Evolutionary conservation across 2,797 vertebrate species (phyloP).

Genomic region (Hippoglossus hippoglossus): DNA sequence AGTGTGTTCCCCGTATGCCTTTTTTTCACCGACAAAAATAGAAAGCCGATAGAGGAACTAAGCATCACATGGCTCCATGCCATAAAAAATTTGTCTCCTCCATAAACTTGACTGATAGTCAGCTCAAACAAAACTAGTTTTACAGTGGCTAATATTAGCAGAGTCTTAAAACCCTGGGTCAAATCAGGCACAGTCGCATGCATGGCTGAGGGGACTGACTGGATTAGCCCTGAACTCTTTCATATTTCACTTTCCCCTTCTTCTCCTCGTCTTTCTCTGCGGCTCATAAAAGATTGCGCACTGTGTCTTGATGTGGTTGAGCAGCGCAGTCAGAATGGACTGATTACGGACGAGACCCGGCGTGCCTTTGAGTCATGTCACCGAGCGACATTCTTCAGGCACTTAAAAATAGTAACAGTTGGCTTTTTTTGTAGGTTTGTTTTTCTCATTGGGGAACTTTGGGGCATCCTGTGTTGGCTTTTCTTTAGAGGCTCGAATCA

Average conservation of each 20-base stretch:
- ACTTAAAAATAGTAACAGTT: slow-evolving; percentile 88
- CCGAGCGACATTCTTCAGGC: slow-evolving; percentile 81
- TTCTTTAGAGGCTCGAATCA: slow-evolving; percentile 79
- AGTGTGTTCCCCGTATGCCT: too few species aligned
- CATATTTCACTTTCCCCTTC: slow-evolving; percentile 71
- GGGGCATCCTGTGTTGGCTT: slow-evolving; percentile 81
- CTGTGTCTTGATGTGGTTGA: slow-evolving; percentile 84
- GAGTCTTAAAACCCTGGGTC: slow-evolving; percentile 37
- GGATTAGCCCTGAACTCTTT: slow-evolving; percentile 73
- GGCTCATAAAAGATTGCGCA: slow-evolving; percentile 79
- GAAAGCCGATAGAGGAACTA: slow-evolving; percentile 20
- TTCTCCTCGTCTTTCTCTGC: slow-evolving; percentile 61
- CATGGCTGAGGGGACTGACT: slow-evolving; percentile 51
- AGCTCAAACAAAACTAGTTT: slow-evolving; percentile 48
- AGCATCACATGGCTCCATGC: slow-evolving; percentile 25
- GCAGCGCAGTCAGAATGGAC: slow-evolving; percentile 84
- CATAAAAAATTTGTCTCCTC: slow-evolving; percentile 41
- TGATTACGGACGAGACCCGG: slow-evolving; percentile 83
- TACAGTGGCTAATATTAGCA: slow-evolving; percentile 68
- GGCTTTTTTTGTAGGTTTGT: slow-evolving; percentile 77
- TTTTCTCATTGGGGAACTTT: slow-evolving; percentile 80
- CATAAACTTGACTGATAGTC: slow-evolving; percentile 58
- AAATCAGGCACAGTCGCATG: slow-evolving; percentile 62
- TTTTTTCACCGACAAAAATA: slow-evolving; percentile 21
- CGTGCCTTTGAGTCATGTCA: slow-evolving; percentile 85